phyloP scores from a whole-genome alignment of 2,797 vertebrate species.

The Harpagifer antarcticus region DNA sequence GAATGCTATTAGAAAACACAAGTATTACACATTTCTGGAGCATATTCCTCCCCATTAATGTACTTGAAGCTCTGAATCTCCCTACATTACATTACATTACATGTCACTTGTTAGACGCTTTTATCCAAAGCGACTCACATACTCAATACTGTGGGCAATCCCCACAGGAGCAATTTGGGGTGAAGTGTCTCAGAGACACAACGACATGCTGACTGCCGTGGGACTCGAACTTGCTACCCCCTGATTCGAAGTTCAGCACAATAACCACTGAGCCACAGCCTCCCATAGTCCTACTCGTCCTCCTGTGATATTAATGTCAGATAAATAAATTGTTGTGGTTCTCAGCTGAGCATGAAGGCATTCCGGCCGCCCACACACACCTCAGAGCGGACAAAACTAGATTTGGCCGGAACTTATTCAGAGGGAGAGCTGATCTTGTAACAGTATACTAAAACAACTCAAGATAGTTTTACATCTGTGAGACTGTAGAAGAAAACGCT shows the following conservation, averaged over 20 bases:
- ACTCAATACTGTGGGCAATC: too few species aligned
- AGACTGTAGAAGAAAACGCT: background rate
- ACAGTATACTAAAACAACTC: slow-evolving; percentile 30
- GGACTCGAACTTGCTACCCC: too few species aligned
- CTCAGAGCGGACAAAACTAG: slow-evolving; percentile 45
- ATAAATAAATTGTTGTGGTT: slow-evolving; percentile 27
- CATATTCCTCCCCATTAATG: background rate
- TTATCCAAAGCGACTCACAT: too few species aligned
- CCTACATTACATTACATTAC: too few species aligned
- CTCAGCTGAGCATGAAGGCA: slow-evolving; percentile 18
- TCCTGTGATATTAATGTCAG: slow-evolving; percentile 20
- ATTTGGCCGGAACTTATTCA: slow-evolving; percentile 41
- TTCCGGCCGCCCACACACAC: slow-evolving; percentile 51
- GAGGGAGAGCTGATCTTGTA: slow-evolving; percentile 29
- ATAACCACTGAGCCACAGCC: too few species aligned
- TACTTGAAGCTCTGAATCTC: slow-evolving; percentile 4
- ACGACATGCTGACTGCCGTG: too few species aligned
- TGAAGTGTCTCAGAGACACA: too few species aligned
- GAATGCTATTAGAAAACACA: background rate
- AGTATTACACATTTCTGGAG: background rate
- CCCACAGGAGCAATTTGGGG: too few species aligned
- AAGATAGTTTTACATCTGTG: background rate
- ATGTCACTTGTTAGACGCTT: too few species aligned
- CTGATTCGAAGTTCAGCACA: too few species aligned
- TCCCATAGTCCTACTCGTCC: background rate